A percentile compares a stretch with the other conserved stretches of the same genome.
phyloP scores from a whole-genome alignment of 2,113 vertebrate genomes.

The Hoplias malabaricus region DNA sequence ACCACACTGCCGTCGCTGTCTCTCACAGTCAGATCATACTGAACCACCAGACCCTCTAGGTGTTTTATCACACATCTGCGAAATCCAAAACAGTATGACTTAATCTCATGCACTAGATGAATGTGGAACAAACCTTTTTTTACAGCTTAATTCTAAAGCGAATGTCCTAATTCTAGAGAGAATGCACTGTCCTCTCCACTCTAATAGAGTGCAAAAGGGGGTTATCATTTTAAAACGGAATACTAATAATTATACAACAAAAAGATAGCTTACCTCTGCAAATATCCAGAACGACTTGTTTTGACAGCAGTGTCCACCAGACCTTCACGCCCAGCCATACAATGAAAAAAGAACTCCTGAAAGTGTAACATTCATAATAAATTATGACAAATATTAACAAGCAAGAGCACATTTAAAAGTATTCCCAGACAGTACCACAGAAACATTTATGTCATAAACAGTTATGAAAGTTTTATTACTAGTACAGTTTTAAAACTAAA shows the following conservation, averaged over 20 bases:
- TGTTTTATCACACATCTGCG: slow-evolving; percentile 91
- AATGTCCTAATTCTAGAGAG: no score
- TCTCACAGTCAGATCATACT: slow-evolving; percentile 92
- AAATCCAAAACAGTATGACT: slow-evolving; percentile 4
- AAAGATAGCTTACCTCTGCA: slow-evolving; percentile 82
- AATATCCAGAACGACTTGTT: slow-evolving; percentile 94
- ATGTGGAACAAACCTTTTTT: neutral
- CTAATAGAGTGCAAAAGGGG: neutral
- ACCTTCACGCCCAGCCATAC: slow-evolving; percentile 97
- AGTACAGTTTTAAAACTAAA: slow-evolving; percentile 1
- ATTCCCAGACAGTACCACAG: neutral
- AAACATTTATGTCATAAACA: neutral
- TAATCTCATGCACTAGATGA: neutral
- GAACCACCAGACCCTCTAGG: slow-evolving; percentile 92
- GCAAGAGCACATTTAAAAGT: neutral
- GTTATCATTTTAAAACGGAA: no score
- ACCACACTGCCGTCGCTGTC: slow-evolving; percentile 95
- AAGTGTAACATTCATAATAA: slow-evolving; percentile 20
- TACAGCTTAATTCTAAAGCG: no score
- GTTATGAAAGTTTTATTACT: neutral
- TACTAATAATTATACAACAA: neutral
- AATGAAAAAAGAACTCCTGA: slow-evolving; percentile 98
- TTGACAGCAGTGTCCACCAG: slow-evolving; percentile 97
- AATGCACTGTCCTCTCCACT: no score
- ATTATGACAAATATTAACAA: neutral